Evolutionary conservation across 1,140 invertebrate genomes (phyloP), one percentile per base, ranked within the genome.

Genomic region (Lepidurus arcticus): DNA sequence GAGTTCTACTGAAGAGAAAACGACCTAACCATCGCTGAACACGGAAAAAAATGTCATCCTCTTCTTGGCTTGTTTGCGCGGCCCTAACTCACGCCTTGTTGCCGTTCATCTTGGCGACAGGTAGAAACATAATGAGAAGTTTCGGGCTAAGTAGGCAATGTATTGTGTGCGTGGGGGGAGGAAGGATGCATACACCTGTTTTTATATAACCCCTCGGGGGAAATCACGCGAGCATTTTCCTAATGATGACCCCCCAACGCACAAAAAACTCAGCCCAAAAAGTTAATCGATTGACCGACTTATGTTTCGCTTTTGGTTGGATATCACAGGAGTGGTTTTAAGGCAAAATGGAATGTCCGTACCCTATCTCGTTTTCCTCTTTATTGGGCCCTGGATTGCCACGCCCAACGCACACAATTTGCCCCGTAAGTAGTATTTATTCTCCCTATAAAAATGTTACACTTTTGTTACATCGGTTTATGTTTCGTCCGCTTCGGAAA

Each of bases 331-430:
- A 16, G 53, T 65, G 21, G 53, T 65, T 65, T 65, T 65, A 65
- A 65, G 53, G 53, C 53, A 65, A 65, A 65, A 65, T 65, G 53
- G 53, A 65, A 21, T 65, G 53, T 65, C 53, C 53, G 16, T 65
- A 65, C 53, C n/a, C 13, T 65, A 65, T 65, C 53, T 65, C 53
- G 21, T 65, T n/a, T 65, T 65, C 53, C 53, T 65, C 53, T 65
- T 65, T 65, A 21, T 65, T 7, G 53, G 53, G 21, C 53, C 53
- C 9, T 65, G 53, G 53, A 65, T 65, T 65, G 53, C 53, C 53
- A 65, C 53, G 53, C 53, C 53, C 53, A 65, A 65, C 53, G 53
- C 53, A 65, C 53, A 65, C 21, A 65, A 65, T 65, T 65, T 65
- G 53, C 53, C 53, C 9, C 53, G 53, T 65, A 65, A 65, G 53